Evolutionary conservation across 2,797 vertebrate genomes (phyloP).

Genomic region (Huso huso): DNA sequence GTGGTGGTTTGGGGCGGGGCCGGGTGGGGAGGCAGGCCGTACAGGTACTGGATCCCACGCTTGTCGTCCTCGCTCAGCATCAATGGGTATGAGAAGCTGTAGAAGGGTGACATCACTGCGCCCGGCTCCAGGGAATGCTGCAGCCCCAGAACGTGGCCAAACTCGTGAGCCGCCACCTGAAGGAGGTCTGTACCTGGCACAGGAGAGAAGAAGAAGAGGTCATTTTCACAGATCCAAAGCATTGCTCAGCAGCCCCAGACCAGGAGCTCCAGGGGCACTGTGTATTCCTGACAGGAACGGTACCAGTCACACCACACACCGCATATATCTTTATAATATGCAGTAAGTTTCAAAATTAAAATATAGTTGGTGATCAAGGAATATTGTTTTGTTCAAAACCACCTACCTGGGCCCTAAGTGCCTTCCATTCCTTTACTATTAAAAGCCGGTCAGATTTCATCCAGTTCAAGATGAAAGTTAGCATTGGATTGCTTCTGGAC

Average conservation of each 20-base stretch:
- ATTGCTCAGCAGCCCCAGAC: constrained; percentile 8
- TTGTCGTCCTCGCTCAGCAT: constrained; percentile 80
- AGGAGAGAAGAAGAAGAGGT: constrained; percentile 8
- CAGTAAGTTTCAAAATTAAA: no score
- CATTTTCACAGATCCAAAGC: not conserved
- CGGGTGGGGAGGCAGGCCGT: constrained; percentile 48
- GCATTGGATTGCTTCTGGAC: no score
- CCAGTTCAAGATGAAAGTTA: no score
- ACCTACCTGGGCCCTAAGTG: no score
- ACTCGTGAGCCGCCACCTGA: constrained; percentile 90
- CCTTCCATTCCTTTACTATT: no score
- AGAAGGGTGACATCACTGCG: constrained; percentile 88
- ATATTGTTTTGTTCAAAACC: no score
- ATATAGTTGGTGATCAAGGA: no score
- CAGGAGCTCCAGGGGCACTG: constrained; percentile 5
- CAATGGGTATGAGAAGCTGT: constrained; percentile 82
- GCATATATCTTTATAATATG: no score
- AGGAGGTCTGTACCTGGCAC: constrained; percentile 83
- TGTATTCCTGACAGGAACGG: no score
- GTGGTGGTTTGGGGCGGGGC: constrained; percentile 23
- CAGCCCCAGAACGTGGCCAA: constrained; percentile 87
- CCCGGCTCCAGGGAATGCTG: constrained; percentile 78
- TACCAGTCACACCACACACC: no score
- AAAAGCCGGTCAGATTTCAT: no score
- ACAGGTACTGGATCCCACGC: constrained; percentile 81